A percentile compares a stretch with the other conserved stretches of the same genome.
These are phyloP conservation scores for Pygoscelis adeliae DNA, from an alignment of 2,113 vertebrate species.

Conservation along the genomic window DNA sequence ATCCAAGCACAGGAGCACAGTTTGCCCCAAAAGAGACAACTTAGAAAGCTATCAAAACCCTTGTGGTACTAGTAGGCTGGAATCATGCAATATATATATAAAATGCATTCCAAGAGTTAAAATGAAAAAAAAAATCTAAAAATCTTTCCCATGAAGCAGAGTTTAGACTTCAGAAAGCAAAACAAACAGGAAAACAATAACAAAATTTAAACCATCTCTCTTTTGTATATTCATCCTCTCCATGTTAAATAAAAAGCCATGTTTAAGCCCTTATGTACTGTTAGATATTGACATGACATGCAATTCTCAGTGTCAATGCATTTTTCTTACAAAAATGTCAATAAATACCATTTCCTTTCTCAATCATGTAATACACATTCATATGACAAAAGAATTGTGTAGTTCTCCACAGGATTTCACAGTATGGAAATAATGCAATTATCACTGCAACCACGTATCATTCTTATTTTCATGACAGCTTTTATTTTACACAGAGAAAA, in stretches of 20 bases:
- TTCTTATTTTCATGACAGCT: neutral
- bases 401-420: neutral
- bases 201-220: neutral
- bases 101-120: neutral
- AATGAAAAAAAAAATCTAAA: neutral
- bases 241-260: neutral
- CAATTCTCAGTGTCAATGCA: neutral
- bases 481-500: neutral
- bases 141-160: neutral
- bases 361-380: neutral
- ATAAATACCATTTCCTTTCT: neutral
- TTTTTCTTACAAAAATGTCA: slow-evolving; percentile 15
- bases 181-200: neutral
- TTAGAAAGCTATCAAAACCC: neutral
- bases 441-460: neutral
- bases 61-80: neutral
- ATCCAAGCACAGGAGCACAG: neutral
- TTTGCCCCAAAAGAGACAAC: neutral
- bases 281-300: neutral
- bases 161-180: neutral
- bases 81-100: neutral
- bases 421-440: slow-evolving; percentile 14
- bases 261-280: neutral
- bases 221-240: neutral
- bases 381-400: neutral